A percentile compares a stretch with the other conserved stretches of the same genome.
Evolutionary conservation across 2,888 invertebrate genomes (phyloP).

Genomic region (Elmis aenea): DNA sequence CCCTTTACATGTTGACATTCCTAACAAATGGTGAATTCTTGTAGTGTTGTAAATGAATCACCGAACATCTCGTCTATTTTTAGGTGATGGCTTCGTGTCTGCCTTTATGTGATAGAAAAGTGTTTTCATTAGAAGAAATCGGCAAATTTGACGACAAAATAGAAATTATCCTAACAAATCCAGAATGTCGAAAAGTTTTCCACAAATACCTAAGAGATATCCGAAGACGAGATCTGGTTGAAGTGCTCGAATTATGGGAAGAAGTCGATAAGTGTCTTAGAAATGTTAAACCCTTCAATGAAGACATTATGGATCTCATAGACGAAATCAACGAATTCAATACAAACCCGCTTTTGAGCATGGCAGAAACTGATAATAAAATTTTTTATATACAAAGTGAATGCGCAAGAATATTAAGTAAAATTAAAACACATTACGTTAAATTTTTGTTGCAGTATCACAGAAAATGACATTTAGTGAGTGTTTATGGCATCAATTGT

Average conservation of each 20-base stretch:
- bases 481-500: neutral
- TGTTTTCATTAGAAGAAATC: slow-evolving; percentile 37
- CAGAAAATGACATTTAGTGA: slow-evolving; percentile 5
- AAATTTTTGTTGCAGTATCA: slow-evolving; percentile 14
- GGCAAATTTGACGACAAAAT: slow-evolving; percentile 52
- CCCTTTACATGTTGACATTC: too few species aligned
- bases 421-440: slow-evolving; percentile 10
- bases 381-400: slow-evolving; percentile 13
- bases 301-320: slow-evolving; percentile 11
- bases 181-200: slow-evolving; percentile 48
- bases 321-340: slow-evolving; percentile 17
- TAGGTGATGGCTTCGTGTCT: slow-evolving; percentile 15
- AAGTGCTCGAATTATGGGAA: slow-evolving; percentile 12
- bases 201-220: slow-evolving; percentile 33
- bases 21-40: too few species aligned
- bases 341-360: slow-evolving; percentile 12
- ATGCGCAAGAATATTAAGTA: slow-evolving; percentile 13
- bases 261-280: slow-evolving; percentile 10
- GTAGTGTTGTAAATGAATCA: too few species aligned
- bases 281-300: slow-evolving; percentile 6
- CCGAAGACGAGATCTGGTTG: slow-evolving; percentile 7
- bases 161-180: slow-evolving; percentile 50
- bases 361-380: slow-evolving; percentile 11
- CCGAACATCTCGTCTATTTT: too few species aligned
- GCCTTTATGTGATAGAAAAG: slow-evolving; percentile 8